Evolutionary conservation across 2,888 invertebrate genomes (phyloP), one percentile per base, ranked within the genome.

Genomic region (Agrochola lychnidis): DNA sequence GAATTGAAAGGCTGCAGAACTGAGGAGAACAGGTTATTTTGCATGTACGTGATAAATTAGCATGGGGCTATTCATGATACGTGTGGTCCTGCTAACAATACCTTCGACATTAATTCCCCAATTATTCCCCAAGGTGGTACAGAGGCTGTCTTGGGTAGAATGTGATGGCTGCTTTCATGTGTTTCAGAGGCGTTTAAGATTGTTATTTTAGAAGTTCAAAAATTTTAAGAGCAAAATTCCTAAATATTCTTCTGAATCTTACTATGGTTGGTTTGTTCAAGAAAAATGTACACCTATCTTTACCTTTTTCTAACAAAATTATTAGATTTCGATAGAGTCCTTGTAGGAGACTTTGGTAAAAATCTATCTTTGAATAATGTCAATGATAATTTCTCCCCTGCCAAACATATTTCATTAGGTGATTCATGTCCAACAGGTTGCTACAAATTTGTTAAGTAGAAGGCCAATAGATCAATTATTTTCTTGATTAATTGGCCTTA

Each of bases 11-110:
- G 36, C 59, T 73, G 51, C 22, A 51, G 22, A 16, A 56, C 16
- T n/a, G 63, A 57, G 62, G 25, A 84, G 40, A 76, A 57, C 62
- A 56, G 48, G 70, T 45, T 63, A 63, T 63, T 82, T 82, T 76
- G 67, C 82, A 85, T 81, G 56, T 48, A 67, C 77, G 86, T 82
- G 85, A 82, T 67, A 36, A 56, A 82, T 85, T 85, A 63, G 59
- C 85, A 82, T 70, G 36, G 57, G 22, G 45, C 14, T 61, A 76
- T 82, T 72, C 70, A 81, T 9, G 12, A 10, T 61, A 69, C 42
- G 85, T 85, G 82, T 85, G 85, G 82, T 81, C 82, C 51, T 45
- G 63, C 45, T 51, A 61, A 81, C 70, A 81, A 85, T 81, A 53
- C 59, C 61, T 10, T 48, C 68, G 14, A 56, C 53, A 62, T 67